Evolutionary conservation across 1,140 invertebrate species (phyloP).

Genomic region (Drosophila arawakana): DNA sequence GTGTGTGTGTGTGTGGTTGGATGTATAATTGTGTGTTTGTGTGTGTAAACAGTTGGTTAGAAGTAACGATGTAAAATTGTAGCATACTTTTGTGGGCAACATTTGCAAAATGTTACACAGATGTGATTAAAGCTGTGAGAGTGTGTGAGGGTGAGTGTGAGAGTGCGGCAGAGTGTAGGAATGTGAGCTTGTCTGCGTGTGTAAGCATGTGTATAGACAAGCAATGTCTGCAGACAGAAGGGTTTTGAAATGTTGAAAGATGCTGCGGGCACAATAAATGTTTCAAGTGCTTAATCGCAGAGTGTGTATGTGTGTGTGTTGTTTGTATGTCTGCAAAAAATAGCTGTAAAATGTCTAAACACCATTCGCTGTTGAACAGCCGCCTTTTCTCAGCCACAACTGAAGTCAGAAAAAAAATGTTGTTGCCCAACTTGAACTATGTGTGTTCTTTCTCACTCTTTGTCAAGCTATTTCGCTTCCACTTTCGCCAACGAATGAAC

Average conservation of each 20-base stretch:
- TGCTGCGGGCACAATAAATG: conserved; percentile 55
- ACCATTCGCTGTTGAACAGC: conserved; percentile 64
- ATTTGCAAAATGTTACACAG: conserved; percentile 16
- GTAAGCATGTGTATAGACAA: background rate
- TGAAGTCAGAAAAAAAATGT: conserved; percentile 18
- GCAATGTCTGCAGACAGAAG: background rate
- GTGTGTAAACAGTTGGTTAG: conserved; percentile 30
- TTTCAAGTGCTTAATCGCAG: conserved; percentile 6
- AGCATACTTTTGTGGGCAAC: conserved; percentile 53
- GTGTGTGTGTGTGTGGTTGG: background rate
- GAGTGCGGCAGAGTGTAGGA: background rate
- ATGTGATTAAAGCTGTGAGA: conserved; percentile 31
- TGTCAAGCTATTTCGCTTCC: background rate
- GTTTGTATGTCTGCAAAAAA: conserved; percentile 14
- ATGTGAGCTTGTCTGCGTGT: conserved; percentile 2
- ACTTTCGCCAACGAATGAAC: background rate
- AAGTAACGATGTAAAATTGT: conserved; percentile 46
- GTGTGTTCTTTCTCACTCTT: background rate
- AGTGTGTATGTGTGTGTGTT: conserved; percentile 1
- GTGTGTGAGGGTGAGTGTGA: conserved; percentile 4
- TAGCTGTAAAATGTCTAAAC: conserved; percentile 63
- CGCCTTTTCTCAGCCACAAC: conserved; percentile 54
- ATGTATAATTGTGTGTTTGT: background rate
- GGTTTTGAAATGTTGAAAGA: conserved; percentile 25
- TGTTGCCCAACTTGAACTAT: background rate